A percentile compares a stretch with the other conserved stretches of the same genome.
phyloP scores from a whole-genome alignment of 2,888 invertebrate genomes.

The Bruchidius siliquastri region DNA sequence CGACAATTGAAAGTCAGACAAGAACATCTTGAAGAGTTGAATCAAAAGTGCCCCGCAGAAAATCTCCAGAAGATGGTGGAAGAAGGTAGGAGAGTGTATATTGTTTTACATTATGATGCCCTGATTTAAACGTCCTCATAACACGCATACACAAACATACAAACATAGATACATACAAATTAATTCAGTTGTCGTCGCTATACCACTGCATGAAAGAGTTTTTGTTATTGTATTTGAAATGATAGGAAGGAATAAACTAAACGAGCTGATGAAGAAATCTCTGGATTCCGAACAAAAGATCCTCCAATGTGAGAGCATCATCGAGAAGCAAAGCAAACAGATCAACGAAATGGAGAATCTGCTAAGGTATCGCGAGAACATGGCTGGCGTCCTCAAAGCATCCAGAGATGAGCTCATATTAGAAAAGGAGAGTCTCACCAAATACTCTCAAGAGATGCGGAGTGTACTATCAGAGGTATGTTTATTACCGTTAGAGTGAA shows the following conservation, averaged over 20 bases:
- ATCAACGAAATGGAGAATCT: slow-evolving; percentile 60
- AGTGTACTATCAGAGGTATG: slow-evolving; percentile 36
- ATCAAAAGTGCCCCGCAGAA: slow-evolving; percentile 29
- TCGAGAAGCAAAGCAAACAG: slow-evolving; percentile 57
- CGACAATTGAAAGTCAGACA: slow-evolving; percentile 34
- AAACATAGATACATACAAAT: no score
- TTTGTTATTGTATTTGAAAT: background rate
- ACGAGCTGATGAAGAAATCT: slow-evolving; percentile 28
- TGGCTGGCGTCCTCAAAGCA: slow-evolving; percentile 55
- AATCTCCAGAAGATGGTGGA: slow-evolving; percentile 39
- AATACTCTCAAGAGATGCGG: slow-evolving; percentile 39
- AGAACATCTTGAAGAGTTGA: slow-evolving; percentile 31
- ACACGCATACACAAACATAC: no score
- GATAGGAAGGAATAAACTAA: slow-evolving; percentile 29
- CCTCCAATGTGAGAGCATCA: slow-evolving; percentile 53
- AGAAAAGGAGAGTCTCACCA: slow-evolving; percentile 47
- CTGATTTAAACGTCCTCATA: no score
- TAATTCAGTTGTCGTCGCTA: background rate
- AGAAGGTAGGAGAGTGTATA: slow-evolving; percentile 34
- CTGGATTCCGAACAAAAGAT: slow-evolving; percentile 44
- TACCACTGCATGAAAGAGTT: background rate
- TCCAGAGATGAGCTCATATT: slow-evolving; percentile 53
- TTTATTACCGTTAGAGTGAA: no score
- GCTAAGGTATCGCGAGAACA: slow-evolving; percentile 58
- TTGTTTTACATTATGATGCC: no score